phyloP scores from a whole-genome alignment of 2,113 vertebrate species.

The Scytalopus superciliaris region DNA sequence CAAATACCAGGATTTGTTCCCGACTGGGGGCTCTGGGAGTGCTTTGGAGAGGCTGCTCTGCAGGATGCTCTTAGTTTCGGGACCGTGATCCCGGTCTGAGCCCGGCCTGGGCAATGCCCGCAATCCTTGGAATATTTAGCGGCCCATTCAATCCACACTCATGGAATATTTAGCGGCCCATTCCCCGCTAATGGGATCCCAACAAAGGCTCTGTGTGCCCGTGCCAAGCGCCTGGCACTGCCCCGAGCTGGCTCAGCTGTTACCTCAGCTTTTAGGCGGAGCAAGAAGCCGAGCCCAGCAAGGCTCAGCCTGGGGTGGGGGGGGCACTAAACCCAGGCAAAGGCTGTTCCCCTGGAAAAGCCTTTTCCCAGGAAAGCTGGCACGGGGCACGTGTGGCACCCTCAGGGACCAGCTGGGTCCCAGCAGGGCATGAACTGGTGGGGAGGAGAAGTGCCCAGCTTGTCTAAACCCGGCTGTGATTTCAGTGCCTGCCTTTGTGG shows the following conservation, averaged over 20 bases:
- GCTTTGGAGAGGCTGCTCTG: not conserved
- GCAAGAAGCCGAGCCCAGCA: too few relatives aligned
- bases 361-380: not conserved
- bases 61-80: not conserved
- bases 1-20: not conserved
- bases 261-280: not conserved
- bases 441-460: constrained; percentile 17
- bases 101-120: too few relatives aligned
- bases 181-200: not conserved
- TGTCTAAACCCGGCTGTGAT: not conserved
- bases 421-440: constrained; percentile 35
- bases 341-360: too few relatives aligned
- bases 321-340: not conserved
- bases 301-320: too few relatives aligned
- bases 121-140: constrained; percentile 8
- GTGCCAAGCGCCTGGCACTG: not conserved
- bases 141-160: too few relatives aligned
- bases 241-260: not conserved
- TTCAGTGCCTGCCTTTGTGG: constrained; percentile 49
- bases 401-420: not conserved
- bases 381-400: not conserved
- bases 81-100: not conserved
- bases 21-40: not conserved
- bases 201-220: not conserved
- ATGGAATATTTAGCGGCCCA: too few relatives aligned